Conservation (phyloP, 2,113 vertebrate genomes). For the Zosterops pallidus region DNA sequence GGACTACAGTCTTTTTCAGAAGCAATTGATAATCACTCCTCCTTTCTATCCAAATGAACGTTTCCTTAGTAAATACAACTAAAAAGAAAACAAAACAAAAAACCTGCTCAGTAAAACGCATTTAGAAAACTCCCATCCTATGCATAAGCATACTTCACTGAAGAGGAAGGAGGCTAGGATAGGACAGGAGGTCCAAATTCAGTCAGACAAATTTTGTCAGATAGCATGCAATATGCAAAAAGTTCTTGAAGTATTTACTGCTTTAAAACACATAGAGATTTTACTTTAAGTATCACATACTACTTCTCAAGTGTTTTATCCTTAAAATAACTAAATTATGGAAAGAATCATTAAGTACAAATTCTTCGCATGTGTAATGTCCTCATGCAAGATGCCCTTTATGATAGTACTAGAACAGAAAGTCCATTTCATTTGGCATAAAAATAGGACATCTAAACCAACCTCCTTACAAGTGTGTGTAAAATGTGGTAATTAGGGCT, state of each 20-base stretch:
- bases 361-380: neutral
- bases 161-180: neutral
- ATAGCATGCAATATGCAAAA: neutral
- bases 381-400: neutral
- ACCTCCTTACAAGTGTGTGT: neutral
- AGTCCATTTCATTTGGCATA: neutral
- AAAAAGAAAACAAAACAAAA: neutral
- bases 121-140: neutral
- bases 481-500: conserved; percentile 7
- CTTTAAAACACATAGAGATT: neutral
- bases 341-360: neutral
- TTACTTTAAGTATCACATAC: neutral
- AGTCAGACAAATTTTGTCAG: neutral
- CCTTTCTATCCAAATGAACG: neutral
- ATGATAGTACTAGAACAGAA: neutral
- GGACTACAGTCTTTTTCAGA: neutral
- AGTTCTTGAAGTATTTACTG: neutral
- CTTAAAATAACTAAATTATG: neutral
- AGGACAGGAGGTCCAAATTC: neutral
- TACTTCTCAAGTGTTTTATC: neutral
- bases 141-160: neutral
- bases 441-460: neutral
- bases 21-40: neutral
- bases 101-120: neutral
- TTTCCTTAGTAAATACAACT: neutral